Percentiles rank a stretch among this genome's conserved stretches.
Evolutionary conservation across 2,797 vertebrate species (phyloP).

Genomic region (Fundulus diaphanus): DNA sequence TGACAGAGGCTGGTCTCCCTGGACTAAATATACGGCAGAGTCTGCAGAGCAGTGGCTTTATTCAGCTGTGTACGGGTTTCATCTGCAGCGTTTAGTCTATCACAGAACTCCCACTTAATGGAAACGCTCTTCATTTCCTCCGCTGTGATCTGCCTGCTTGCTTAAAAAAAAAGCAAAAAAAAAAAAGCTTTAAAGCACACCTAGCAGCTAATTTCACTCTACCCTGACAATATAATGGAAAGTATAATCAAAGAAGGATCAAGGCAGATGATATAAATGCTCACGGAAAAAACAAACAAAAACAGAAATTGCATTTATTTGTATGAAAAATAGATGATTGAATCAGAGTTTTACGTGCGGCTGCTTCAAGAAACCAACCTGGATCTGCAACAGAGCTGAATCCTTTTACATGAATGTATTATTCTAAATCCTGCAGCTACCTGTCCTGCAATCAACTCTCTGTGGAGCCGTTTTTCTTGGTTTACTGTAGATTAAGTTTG

Average conservation of each 20-base stretch:
- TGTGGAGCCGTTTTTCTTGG: too few relatives aligned
- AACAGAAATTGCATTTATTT: too few relatives aligned
- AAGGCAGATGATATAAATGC: neutral
- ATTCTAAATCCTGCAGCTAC: neutral
- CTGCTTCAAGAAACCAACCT: neutral
- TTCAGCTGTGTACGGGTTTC: constrained; percentile 32
- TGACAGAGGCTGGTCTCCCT: constrained; percentile 69
- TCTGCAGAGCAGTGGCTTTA: constrained; percentile 51
- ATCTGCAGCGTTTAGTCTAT: constrained; percentile 47
- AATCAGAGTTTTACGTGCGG: neutral
- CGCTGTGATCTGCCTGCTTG: constrained; percentile 11
- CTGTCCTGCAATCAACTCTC: neutral
- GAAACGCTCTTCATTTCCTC: constrained; percentile 42
- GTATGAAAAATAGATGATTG: too few relatives aligned
- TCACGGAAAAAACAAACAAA: too few relatives aligned
- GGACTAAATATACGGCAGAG: constrained; percentile 63
- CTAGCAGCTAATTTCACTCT: neutral
- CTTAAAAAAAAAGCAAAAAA: neutral
- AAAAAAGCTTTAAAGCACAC: neutral
- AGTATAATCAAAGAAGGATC: neutral
- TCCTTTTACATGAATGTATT: neutral
- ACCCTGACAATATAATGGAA: neutral
- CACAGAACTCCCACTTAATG: constrained; percentile 64
- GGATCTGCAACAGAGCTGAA: neutral
- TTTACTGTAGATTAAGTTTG: too few relatives aligned